A percentile compares a stretch with the other conserved stretches of the same genome.
These are phyloP conservation scores for Mus spicilegus DNA, from an alignment of 2,113 vertebrate species.

Conservation along the genomic window DNA sequence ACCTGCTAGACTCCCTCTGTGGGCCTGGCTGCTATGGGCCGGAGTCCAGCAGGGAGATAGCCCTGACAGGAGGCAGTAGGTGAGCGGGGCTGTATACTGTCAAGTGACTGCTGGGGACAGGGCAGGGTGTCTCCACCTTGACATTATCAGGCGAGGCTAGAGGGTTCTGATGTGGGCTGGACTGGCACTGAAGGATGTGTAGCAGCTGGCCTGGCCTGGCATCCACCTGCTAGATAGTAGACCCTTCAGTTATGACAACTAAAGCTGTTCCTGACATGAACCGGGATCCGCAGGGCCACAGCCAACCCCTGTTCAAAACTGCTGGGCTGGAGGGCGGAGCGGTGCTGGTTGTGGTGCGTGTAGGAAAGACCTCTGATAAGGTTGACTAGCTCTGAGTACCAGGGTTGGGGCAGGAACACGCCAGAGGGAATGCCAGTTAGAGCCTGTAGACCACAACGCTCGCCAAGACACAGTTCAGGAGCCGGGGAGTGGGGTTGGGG, in stretches of 20 bases:
- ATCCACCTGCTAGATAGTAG: not conserved
- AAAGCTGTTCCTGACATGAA: not conserved
- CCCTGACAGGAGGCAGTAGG: not conserved
- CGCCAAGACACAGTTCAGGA: not conserved
- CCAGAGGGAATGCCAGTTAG: not conserved
- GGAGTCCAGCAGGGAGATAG: not conserved
- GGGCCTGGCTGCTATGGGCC: not conserved
- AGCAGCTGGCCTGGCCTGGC: not conserved
- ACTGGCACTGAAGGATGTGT: not conserved
- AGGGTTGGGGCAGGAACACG: not conserved
- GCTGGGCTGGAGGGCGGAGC: not conserved
- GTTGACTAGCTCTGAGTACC: not conserved
- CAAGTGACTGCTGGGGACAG: not conserved
- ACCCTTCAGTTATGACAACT: constrained; percentile 6
- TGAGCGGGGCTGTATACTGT: not conserved
- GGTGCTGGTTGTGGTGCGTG: not conserved
- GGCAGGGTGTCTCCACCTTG: not conserved
- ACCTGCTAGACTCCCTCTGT: not conserved
- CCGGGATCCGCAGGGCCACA: not conserved
- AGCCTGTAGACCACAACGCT: not conserved
- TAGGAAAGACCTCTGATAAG: not conserved
- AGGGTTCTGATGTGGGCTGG: not conserved
- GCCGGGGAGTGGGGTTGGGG: too few relatives aligned
- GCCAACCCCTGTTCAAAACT: not conserved
- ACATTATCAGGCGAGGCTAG: not conserved